Percentiles rank a stretch among this genome's conserved stretches.
These are phyloP conservation scores for Labeo catla DNA, from an alignment of 2,113 vertebrate species.

Conservation along the genomic window DNA sequence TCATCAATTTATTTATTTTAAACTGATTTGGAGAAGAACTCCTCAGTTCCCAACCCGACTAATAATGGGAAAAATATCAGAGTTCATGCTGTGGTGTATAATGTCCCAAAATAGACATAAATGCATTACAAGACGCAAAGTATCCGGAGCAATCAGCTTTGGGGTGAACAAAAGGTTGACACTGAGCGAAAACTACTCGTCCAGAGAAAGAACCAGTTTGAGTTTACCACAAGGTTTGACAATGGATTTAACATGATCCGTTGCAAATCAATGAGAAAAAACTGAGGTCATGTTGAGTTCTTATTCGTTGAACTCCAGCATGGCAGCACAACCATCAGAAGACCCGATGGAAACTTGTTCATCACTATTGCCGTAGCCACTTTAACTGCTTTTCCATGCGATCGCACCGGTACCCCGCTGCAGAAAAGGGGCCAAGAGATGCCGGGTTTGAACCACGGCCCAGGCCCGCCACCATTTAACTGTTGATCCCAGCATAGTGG, in stretches of 20 bases:
- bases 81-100: constrained; percentile 62
- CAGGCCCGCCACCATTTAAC: constrained; percentile 63
- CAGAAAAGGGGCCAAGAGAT: constrained; percentile 66
- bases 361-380: constrained; percentile 63
- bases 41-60: background rate
- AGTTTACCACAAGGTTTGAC: constrained; percentile 1
- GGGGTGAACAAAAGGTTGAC: background rate
- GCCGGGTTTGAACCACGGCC: constrained; percentile 67
- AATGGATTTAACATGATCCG: constrained; percentile 20
- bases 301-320: background rate
- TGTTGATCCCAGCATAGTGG: constrained; percentile 70
- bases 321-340: constrained; percentile 48
- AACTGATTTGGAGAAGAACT: background rate
- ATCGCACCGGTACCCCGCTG: constrained; percentile 61
- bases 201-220: background rate
- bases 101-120: constrained; percentile 60
- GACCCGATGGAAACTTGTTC: constrained; percentile 73
- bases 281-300: constrained; percentile 12
- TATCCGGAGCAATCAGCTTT: constrained; percentile 6
- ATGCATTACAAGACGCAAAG: constrained; percentile 67
- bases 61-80: constrained; percentile 58
- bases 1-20: background rate
- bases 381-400: constrained; percentile 76
- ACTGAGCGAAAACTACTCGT: background rate
- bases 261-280: background rate